These are phyloP conservation scores for Capitulum mitella DNA, from an alignment of 2,888 invertebrate genomes.

Conservation along the genomic window DNA sequence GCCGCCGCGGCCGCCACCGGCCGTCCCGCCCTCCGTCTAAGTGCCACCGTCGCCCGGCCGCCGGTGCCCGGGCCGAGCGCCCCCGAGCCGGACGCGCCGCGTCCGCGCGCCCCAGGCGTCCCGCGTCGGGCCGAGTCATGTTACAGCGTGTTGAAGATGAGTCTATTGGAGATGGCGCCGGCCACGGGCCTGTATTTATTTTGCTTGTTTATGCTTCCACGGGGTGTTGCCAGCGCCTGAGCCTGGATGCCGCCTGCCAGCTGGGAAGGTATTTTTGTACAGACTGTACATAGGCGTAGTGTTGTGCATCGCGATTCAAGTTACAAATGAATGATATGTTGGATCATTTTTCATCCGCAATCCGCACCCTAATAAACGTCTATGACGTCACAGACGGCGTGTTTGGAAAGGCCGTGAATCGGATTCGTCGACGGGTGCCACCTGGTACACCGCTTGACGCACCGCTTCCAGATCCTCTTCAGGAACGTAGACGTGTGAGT, in stretches of 20 bases:
- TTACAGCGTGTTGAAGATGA: background rate
- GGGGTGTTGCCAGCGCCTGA: background rate
- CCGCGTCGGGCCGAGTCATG: background rate
- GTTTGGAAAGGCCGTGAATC: no score
- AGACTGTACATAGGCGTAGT: background rate
- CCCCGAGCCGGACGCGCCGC: background rate
- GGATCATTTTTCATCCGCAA: slow-evolving; percentile 6
- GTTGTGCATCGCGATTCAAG: background rate
- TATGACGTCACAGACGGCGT: background rate
- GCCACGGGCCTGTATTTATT: background rate
- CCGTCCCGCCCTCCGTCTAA: background rate
- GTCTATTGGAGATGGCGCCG: background rate
- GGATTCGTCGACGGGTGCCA: no score
- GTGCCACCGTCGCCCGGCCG: background rate
- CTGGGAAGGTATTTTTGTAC: background rate
- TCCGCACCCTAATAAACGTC: slow-evolving; percentile 15
- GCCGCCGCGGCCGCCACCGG: background rate
- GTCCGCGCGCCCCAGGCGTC: background rate
- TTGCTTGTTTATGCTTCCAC: slow-evolving; percentile 13
- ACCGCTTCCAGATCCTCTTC: no score
- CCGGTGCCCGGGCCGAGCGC: background rate
- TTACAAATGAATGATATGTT: slow-evolving; percentile 10
- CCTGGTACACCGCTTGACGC: no score
- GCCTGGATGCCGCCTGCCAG: background rate
- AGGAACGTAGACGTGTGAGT: no score